Evolutionary conservation across 2,113 vertebrate genomes (phyloP), one percentile per base, ranked within the genome.

Genomic region (Labrus mixtus): DNA sequence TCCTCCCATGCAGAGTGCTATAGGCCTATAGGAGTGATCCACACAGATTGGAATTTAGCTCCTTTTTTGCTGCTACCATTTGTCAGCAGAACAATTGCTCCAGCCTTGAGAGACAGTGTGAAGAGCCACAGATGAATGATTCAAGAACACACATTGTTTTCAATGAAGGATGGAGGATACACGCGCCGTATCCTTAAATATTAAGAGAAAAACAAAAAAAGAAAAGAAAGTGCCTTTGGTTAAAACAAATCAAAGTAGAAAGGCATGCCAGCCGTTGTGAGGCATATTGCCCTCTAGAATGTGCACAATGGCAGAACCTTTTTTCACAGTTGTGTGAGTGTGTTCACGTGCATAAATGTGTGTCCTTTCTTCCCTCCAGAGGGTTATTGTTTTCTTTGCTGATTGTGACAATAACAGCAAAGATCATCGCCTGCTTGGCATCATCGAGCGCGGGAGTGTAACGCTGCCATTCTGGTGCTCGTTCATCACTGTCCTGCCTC

Each of bases 91-190:
- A 65, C 58, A 83, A 90, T 70, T 57, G 82, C 70, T 73, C 66
- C 68, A 85, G 86, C 88, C 88, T 89, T 88, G 82, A 85, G 89
- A 89, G 85, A 86, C 82, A 82, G 55, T 69, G 66, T 60, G 79
- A 86, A 86, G 83, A 86, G 85, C 74, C 77, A 56, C 64, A 76
- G 89, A 91, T 86, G 81, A 88, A 91, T 84, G 87, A 88, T 86
- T 89, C 76, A 65, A 68, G 78, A 65, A 70, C 72, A 55, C 43
- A 19, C 57, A 72, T 81, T 84, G 78, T 89, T 89, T 85, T 70
- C 51, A 29, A 8, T 85, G 74, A 88, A 84, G 74, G 81, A 89
- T 87, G 79, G 71, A 55, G 66, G 63, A 79, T 33, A 63, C 73
- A 63, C 62, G 72, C 19, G 62, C 55, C 2, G 70, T 68, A 75